Base-by-base conservation (phyloP, 2,888 invertebrate genomes). In the Meloe dianella region DNA sequence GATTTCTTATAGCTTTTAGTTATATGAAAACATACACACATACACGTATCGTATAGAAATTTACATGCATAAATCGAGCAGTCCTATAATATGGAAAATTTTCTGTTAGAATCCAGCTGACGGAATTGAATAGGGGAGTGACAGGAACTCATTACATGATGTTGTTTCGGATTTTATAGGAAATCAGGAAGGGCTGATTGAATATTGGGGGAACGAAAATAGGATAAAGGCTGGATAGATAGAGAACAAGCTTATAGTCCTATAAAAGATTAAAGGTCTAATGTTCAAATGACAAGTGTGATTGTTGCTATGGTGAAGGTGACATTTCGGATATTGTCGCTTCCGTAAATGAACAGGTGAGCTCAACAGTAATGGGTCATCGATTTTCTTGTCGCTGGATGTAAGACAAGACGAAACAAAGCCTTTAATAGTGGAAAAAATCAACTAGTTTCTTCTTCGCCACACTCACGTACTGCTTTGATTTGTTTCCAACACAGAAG, bases 381-480 rank as follows among this genome's bases (percentile, higher is more conserved):
- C 38, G 27, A 24, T 27, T 54, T n/a, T 6, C 10, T 41, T 2
- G n/a, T 3, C 5, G 38, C 1, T n/a, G 38, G 7, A n/a, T 10
- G 38, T n/a, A 17, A 3, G 6, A n/a, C 38, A n/a, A 41, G 1
- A n/a, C n/a, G n/a, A n/a, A n/a, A n/a, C n/a, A n/a, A 41, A 41
- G 4, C n/a, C 10, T 41, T 4, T 41, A 41, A 41, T 7, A n/a
- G 51, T 54, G 27, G 56, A 60, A 60, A 30, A 29, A 29, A 22
- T 58, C 59, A 47, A 61, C 47, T 61, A 68, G 61, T 66, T 64
- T 69, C 63, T 66, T 61, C 47, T 66, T 69, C 67, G 62, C 51
- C 57, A 56, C 65, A n/a, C 69, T 65, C 69, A 69, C 69, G 69
- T 69, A 69, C 59, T 17, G 58, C 69, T 69, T 69, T 69, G 69